phyloP scores from a whole-genome alignment of 1,140 invertebrate genomes.

The Lutraria rhynchaena region DNA sequence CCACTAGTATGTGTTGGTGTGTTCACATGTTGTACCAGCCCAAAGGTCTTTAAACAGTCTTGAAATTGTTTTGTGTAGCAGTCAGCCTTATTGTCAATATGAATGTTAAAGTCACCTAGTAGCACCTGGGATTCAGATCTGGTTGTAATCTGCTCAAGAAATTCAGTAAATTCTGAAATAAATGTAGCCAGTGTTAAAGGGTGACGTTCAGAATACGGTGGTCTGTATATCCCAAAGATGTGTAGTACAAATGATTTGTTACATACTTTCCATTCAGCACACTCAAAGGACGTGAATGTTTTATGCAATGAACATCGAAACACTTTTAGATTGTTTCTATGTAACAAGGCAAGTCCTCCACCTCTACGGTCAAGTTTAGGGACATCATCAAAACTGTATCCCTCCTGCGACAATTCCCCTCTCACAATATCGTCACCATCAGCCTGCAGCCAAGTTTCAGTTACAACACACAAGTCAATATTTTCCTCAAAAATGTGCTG shows the following conservation, averaged over 20 bases:
- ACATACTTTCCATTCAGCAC: constrained; percentile 5
- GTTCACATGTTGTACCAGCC: constrained; percentile 2
- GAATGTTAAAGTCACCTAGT: constrained; percentile 18
- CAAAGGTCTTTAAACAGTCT: constrained; percentile 16
- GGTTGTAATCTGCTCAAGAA: not conserved
- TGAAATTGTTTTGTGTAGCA: no score
- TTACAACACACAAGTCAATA: constrained; percentile 31
- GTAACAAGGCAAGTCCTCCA: constrained; percentile 7
- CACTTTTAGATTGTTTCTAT: constrained; percentile 9
- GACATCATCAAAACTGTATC: constrained; percentile 18
- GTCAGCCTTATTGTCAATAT: constrained; percentile 3
- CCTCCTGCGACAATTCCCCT: constrained; percentile 31
- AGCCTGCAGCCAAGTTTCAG: constrained; percentile 17
- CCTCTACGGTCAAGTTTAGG: not conserved
- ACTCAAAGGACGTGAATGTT: not conserved
- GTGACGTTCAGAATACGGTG: not conserved
- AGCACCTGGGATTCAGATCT: not conserved
- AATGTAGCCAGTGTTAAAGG: not conserved
- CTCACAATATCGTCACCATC: constrained; percentile 12
- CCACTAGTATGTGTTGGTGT: no score
- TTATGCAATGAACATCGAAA: not conserved
- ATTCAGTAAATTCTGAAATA: constrained; percentile 10
- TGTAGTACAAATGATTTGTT: no score
- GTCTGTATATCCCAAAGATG: no score
- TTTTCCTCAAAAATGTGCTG: constrained; percentile 15